These are phyloP conservation scores for Gastrophysa polygoni DNA, from an alignment of 2,888 invertebrate genomes.

Conservation along the genomic window DNA sequence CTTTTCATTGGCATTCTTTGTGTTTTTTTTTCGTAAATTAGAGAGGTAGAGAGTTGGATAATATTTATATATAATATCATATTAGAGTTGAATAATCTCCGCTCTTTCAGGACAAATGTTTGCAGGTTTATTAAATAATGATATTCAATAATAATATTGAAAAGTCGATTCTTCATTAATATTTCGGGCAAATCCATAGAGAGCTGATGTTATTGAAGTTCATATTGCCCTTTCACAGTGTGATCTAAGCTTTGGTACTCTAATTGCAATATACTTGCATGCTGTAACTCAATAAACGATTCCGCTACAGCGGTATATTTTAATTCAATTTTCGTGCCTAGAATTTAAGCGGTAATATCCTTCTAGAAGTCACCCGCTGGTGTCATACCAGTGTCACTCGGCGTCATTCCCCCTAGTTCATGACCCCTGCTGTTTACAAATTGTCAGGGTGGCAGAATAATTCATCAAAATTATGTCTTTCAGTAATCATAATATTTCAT, in stretches of 20 bases:
- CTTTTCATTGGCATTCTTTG: too few relatives aligned
- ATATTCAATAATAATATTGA: too few relatives aligned
- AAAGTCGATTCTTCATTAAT: too few relatives aligned
- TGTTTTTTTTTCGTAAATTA: too few relatives aligned
- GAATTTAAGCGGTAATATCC: conserved; percentile 50
- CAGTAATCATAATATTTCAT: conserved; percentile 16
- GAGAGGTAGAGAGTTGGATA: too few relatives aligned
- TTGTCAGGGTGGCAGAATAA: conserved; percentile 55
- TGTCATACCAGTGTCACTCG: conserved; percentile 50
- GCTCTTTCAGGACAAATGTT: too few relatives aligned
- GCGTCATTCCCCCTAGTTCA: conserved; percentile 42
- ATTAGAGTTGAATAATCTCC: too few relatives aligned
- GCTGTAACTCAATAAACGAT: conserved; percentile 56
- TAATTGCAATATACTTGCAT: conserved; percentile 51
- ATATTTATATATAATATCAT: too few relatives aligned
- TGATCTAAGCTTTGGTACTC: conserved; percentile 41
- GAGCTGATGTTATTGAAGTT: conserved; percentile 32
- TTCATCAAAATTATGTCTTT: conserved; percentile 51
- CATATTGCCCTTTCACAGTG: conserved; percentile 41
- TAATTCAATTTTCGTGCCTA: conserved; percentile 53
- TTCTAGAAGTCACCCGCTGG: conserved; percentile 47
- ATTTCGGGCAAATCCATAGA: background rate
- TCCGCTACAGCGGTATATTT: conserved; percentile 55
- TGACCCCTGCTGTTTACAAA: conserved; percentile 53
- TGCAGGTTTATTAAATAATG: too few relatives aligned